A percentile compares a stretch with the other conserved stretches of the same genome.
phyloP scores from a whole-genome alignment of 2,888 invertebrate genomes.

The Cephus rjabovi region DNA sequence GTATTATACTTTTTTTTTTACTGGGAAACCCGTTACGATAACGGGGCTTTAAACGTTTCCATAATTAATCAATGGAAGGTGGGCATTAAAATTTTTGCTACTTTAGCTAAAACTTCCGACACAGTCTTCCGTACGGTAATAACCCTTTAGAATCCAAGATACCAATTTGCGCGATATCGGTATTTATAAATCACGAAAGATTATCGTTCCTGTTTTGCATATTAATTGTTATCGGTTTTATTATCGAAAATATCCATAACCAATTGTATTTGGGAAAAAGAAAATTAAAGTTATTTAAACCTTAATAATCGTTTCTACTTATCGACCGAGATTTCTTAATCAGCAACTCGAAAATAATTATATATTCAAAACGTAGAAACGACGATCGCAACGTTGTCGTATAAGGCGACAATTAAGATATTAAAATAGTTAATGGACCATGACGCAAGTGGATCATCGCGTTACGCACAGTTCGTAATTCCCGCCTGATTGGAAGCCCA shows the following conservation, averaged over 20 bases:
- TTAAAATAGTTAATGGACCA: conserved; percentile 1
- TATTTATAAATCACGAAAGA: background rate
- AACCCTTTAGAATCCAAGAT: background rate
- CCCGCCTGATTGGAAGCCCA: conserved; percentile 19
- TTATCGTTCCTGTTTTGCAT: background rate
- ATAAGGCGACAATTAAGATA: conserved; percentile 7
- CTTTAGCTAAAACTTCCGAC: background rate
- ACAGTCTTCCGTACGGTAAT: background rate
- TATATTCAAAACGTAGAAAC: background rate
- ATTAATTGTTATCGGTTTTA: background rate
- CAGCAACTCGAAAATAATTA: background rate
- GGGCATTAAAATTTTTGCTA: conserved; percentile 4
- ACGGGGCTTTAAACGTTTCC: conserved; percentile 23
- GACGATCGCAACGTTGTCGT: background rate
- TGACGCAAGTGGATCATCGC: conserved; percentile 14
- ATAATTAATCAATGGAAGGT: conserved; percentile 22
- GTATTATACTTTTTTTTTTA: conserved; percentile 19
- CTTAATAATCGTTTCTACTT: background rate
- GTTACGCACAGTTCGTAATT: conserved; percentile 9
- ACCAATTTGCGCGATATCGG: background rate
- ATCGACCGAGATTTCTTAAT: too few species aligned
- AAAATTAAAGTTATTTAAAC: too few species aligned
- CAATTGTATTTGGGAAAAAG: background rate
- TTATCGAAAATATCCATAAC: background rate
- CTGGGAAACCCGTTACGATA: conserved; percentile 21